Evolutionary conservation across 2,888 invertebrate species (phyloP).

Genomic region (Lysandra bellargus): DNA sequence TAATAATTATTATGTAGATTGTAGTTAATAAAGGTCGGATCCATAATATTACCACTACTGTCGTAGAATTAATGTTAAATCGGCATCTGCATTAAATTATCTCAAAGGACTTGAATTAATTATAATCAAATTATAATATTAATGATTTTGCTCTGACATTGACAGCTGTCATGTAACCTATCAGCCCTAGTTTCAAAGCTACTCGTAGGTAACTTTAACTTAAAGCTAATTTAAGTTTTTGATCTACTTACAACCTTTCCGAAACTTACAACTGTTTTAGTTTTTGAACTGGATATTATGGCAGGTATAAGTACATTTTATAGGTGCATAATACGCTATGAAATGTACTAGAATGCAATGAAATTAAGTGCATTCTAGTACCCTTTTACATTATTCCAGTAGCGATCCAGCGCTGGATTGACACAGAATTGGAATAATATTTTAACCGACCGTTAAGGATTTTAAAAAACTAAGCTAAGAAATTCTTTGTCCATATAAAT

Average conservation of each 20-base stretch:
- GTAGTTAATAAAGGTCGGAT: background rate
- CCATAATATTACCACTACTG: background rate
- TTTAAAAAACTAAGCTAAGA: no score
- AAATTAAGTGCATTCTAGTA: no score
- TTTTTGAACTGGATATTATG: no score
- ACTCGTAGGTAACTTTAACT: background rate
- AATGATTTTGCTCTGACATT: background rate
- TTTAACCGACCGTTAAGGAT: no score
- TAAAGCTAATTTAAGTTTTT: background rate
- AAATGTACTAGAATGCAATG: no score
- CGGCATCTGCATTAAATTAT: background rate
- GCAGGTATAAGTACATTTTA: no score
- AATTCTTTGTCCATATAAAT: background rate
- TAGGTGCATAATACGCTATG: no score
- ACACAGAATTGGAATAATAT: no score
- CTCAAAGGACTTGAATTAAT: background rate
- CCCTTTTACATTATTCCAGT: no score
- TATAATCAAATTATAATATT: background rate
- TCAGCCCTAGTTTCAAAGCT: background rate
- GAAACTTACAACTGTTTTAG: no score
- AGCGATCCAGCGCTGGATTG: no score
- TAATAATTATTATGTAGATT: background rate
- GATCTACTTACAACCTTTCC: no score
- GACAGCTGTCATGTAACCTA: background rate
- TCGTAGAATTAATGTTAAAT: background rate